Base-by-base conservation (phyloP, 2,797 vertebrate genomes). In the Platalea minor region DNA sequence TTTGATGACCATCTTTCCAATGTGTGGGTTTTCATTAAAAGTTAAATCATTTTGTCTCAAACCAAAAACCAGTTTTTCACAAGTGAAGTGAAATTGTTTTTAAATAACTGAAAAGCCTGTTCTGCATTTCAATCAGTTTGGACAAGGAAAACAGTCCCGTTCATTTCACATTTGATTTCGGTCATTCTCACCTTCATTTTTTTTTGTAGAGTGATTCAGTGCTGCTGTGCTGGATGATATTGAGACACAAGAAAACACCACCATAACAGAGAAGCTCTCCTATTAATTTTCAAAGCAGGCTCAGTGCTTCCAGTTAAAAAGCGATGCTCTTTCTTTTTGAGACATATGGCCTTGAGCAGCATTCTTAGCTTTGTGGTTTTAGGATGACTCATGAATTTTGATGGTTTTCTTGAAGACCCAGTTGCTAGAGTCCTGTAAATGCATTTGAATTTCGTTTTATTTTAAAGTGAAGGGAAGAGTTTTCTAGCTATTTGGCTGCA, bases 351-450 rank as follows among this genome's bases (percentile, higher is more conserved):
- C 95, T 53, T 82, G 43, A 89, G 87, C 81, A 93, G 78, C 78
- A 35, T 85, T 89, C 84, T 83, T 64, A 83, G 73, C 76, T 95
- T 82, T 91, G 89, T 86, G 88, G 89, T 96, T 97, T 96, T 88
- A 76, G 85, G 65, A 82, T 96, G 91, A 95, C 65, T 95, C 95
- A 88, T 76, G 83, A 83, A 73, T 91, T 91, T 93, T 67, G 88
- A 82, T 39, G 69, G 46, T 79, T 95, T 95, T 86, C 67, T 65
- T 21, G 23, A 95, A 94, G 79, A 78, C 41, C 21, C 51, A 67
- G n/a, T 93, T 90, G 35, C 54, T 56, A 5, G 29, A 86, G 61
- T 84, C 51, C n/a, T 82, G 51, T 59, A 88, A 94, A 81, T 41
- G 59, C 48, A 69, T 95, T 95, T 56, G 43, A 91, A 78, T 79